Evolutionary conservation across 2,797 vertebrate species (phyloP), one percentile per base, ranked within the genome.

Genomic region (Pelobates cultripes): DNA sequence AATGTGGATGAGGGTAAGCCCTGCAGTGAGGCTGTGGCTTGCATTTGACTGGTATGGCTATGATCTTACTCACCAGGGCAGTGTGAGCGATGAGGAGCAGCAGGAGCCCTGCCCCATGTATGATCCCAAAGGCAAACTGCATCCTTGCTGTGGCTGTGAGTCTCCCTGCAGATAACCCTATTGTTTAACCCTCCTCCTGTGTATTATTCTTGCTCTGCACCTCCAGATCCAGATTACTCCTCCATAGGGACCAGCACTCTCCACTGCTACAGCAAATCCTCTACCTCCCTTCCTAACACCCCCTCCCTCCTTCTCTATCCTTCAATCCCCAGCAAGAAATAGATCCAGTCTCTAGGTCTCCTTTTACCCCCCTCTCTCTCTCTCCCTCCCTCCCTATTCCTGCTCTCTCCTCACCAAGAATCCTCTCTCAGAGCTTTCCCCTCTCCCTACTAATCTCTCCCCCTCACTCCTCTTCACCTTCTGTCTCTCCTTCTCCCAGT

Each of bases 71-170:
- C 69, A 84, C 82, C 82, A 84, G 67, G 13, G 82, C 73, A 76
- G 82, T 61, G 17, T 84, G 82, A 2, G 77, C 47, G 82, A 80
- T 75, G 82, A 84, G 68, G n/a, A 84, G 73, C 73, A 84, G 77
- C 72, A 83, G 77, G 72, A 83, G 77, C 82, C 77, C 82, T 71
- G 82, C 77, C 43, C 82, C 77, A 57, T 84, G 77, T 4, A 84
- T 79, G 71, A 84, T 75, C 63, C 82, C 77, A 79, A 80, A 76
- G 68, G 82, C 77, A 57, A 80, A 43, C 76, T 84, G 72, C 82
- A 84, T 84, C 77, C 82, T 84, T 41, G 66, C 70, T 43, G n/a
- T 71, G 57, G 55, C 66, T 70, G 41, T 7, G 14, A 40, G 53
- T 74, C 12, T 79, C 41, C 44, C 67, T 66, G 40, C 15, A 51